phyloP scores from a whole-genome alignment of 2,113 vertebrate species.

The Corapipo altera region DNA sequence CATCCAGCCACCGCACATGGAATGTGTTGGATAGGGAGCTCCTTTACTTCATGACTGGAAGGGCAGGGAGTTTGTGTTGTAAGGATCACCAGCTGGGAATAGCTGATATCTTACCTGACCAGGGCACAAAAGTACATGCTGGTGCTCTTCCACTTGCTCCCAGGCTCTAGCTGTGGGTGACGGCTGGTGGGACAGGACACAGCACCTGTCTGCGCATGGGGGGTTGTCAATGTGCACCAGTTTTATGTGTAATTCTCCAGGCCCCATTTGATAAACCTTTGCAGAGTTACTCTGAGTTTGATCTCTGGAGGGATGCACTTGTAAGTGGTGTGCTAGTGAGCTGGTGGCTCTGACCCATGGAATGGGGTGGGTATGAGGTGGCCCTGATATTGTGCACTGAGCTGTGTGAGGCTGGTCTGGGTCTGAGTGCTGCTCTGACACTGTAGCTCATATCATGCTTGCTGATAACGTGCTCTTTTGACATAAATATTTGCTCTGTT shows the following conservation, averaged over 20 bases:
- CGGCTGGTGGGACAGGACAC: neutral
- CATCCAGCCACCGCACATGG: fast-evolving
- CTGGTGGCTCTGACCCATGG: neutral
- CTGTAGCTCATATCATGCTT: neutral
- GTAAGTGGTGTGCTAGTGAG: neutral
- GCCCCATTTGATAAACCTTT: neutral
- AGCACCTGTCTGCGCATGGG: neutral
- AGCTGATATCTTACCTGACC: fast-evolving
- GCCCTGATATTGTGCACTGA: fast-evolving
- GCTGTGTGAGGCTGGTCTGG: neutral
- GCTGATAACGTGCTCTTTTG: neutral
- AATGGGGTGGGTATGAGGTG: neutral
- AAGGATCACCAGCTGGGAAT: neutral
- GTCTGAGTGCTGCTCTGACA: fast-evolving
- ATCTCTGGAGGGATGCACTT: neutral
- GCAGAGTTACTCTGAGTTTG: neutral
- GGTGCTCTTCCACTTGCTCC: neutral
- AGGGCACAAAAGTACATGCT: neutral
- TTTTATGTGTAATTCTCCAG: fast-evolving
- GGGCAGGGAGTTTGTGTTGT: neutral
- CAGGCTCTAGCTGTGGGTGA: fast-evolving
- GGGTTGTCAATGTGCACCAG: neutral
- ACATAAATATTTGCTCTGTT: neutral
- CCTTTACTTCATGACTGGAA: neutral
- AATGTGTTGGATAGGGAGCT: neutral